These are phyloP conservation scores for Apostichopus leukothele DNA, from an alignment of 53 echinoderm and acorn worm species.

Conservation along the genomic window DNA sequence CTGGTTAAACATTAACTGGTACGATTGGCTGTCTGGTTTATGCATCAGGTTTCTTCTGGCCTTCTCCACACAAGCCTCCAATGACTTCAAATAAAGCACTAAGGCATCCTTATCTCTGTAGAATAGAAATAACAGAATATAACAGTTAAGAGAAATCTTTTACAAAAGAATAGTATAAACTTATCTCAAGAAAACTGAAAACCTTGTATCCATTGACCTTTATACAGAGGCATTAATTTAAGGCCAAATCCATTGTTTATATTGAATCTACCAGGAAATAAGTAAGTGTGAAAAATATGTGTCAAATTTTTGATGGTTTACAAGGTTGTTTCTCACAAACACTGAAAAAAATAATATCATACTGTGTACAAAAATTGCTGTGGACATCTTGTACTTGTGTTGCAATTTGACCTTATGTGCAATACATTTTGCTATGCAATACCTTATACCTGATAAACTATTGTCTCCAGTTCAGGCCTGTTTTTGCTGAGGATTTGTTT, in stretches of 20 bases:
- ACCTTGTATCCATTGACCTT: neutral
- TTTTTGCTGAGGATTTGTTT: no score
- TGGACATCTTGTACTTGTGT: no score
- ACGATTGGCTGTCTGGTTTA: constrained; percentile 68
- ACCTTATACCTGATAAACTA: no score
- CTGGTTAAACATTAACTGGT: constrained; percentile 2
- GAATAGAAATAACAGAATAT: neutral
- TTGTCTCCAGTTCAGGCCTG: no score
- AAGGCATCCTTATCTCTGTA: constrained; percentile 79
- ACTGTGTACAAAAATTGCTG: no score
- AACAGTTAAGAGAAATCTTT: neutral
- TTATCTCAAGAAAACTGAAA: neutral
- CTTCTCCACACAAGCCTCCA: constrained; percentile 74
- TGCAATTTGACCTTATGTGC: no score
- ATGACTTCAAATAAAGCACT: constrained; percentile 53
- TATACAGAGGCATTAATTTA: neutral
- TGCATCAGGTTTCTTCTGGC: constrained; percentile 70
- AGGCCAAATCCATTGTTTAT: neutral
- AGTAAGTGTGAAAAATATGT: no score
- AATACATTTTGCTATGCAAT: no score
- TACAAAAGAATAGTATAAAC: neutral
- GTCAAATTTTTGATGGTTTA: no score
- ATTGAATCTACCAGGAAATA: neutral
- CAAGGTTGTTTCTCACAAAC: no score
- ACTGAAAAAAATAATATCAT: no score